phyloP scores from a whole-genome alignment of 2,888 invertebrate genomes.

The Elmis aenea region DNA sequence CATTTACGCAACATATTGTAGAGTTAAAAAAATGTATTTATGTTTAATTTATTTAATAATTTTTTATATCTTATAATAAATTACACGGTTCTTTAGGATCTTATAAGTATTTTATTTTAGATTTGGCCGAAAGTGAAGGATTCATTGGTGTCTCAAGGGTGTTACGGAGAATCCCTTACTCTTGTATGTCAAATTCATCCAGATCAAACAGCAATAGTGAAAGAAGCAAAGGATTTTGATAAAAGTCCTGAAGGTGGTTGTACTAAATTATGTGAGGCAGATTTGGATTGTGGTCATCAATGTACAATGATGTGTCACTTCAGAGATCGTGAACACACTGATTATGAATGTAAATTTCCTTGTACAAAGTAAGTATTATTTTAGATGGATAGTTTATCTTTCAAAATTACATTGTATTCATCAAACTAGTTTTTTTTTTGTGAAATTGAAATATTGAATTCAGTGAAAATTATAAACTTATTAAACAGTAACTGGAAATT shows the following conservation, averaged over 20 bases:
- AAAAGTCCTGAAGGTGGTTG: slow-evolving; percentile 53
- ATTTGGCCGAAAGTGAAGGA: slow-evolving; percentile 56
- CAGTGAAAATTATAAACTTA: no score
- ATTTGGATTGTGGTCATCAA: slow-evolving; percentile 56
- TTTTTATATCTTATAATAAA: no score
- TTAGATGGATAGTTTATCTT: background rate
- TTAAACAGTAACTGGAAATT: no score
- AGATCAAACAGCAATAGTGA: slow-evolving; percentile 43
- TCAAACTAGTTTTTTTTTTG: background rate
- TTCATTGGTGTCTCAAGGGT: slow-evolving; percentile 48
- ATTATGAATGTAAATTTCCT: slow-evolving; percentile 46
- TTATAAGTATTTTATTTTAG: slow-evolving; percentile 28
- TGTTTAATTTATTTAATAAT: no score
- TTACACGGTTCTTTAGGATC: no score
- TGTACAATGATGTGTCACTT: slow-evolving; percentile 60
- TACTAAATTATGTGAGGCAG: slow-evolving; percentile 7
- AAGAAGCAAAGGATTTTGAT: slow-evolving; percentile 45
- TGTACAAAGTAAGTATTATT: slow-evolving; percentile 49
- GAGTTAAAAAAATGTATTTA: no score
- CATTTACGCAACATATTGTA: no score
- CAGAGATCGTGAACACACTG: slow-evolving; percentile 51
- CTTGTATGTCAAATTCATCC: slow-evolving; percentile 53
- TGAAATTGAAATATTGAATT: background rate
- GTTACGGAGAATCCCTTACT: slow-evolving; percentile 51
- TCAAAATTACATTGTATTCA: background rate